Base-by-base conservation (phyloP, 2,797 vertebrate species). In the Poeciliopsis gracilis region DNA sequence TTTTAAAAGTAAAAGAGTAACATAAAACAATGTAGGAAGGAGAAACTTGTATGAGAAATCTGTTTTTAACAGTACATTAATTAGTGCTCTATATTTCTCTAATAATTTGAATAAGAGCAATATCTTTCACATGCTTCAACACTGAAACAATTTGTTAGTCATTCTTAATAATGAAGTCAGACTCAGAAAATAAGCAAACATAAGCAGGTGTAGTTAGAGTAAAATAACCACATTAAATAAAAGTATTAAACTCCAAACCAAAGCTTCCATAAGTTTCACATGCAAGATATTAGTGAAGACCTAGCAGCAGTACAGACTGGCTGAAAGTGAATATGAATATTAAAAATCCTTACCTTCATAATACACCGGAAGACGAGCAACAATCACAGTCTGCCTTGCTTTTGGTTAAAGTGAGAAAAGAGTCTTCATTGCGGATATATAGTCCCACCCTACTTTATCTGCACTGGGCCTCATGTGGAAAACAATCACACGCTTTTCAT, bases 401-500 rank as follows among this genome's bases (percentile, higher is more conserved):
- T 82, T 38, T 5, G 57, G 77, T 33, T 82, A 78, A 86, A 78
- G 79, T 41, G 41, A 67, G 69, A 77, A 46, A 73, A 75, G 72
- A 86, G 47, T 36, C 46, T 72, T 59, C 41, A 81, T 77, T 73
- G 51, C 45, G 57, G 51, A 75, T 81, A 86, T 88, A 93, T 93
- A 92, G 73, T 75, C 59, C 47, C 72, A 46, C 75, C 73, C 73
- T 77, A 77, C 71, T 76, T 74, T 81, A 77, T 89, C 86, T 75
- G 88, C 85, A 90, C 77, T 77, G 85, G 63, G 84, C 78, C 76
- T 84, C 86, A 85, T 87, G 85, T 75, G 92, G 89, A 93, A 94
- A 94, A 91, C 84, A 81, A 94, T 95, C 94, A 93, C 93, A 94
- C 72, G 90, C 75, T 85, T 91, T 92, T 94, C 87, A 85, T 85